Base-by-base conservation (phyloP, 1,140 invertebrate species). In the Dendroctonus ponderosae region DNA sequence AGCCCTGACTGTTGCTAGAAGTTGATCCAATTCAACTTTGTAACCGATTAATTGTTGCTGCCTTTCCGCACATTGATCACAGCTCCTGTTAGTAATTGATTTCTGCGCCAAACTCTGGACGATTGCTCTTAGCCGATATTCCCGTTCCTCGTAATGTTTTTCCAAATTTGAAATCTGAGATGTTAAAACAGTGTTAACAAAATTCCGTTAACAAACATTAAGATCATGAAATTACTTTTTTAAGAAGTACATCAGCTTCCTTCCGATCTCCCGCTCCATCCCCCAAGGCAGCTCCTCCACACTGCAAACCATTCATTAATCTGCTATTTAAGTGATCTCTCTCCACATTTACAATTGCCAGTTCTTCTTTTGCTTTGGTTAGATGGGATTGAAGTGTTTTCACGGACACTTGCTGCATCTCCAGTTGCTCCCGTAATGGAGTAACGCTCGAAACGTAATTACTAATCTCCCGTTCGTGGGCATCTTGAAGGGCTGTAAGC, bases 381-480 rank as follows among this genome's bases (percentile, higher is more conserved):
- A 84, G 79, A 49, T 86, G 81, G 42, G 81, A 81, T 43, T 85
- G 78, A 42, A 86, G 80, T 12, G 80, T 79, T 70, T 83, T 82
- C 50, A 86, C 78, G 6, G 82, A 80, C n/a, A 83, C 78, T 70
- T 85, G 84, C 52, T 80, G 74, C 9, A 76, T 43, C 53, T 85
- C 83, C 11, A 85, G 79, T 70, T 85, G 82, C 66, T 85, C 82
- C 71, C 83, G 80, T 7, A 85, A 67, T 0, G 83, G 82, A 48
- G 80, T 80, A 3, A 84, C 71, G 70, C 83, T 84, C 71, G 82
- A 74, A 66, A 85, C 81, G 77, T 85, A 84, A 50, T 82, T 81
- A 76, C 84, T 84, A 49, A 91, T 79, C 74, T 92, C 90, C 39
- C 86, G 84, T 71, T 91, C 89, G 63, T 92, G 90, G 6, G 89